Base-by-base conservation (phyloP, 2,113 vertebrate genomes). In the Piliocolobus tephrosceles region DNA sequence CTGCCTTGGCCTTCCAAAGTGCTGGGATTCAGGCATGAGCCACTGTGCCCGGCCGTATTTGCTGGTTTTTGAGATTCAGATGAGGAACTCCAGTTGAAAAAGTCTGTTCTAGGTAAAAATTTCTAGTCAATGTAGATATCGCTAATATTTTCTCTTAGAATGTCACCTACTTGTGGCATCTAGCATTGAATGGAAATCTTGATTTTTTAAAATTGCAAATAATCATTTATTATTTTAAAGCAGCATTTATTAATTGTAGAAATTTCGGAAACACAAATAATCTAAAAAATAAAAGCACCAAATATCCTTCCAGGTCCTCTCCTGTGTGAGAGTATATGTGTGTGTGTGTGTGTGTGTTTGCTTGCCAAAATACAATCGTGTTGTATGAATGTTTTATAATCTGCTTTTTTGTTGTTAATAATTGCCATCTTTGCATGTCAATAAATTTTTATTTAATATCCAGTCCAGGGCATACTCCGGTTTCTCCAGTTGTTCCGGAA, bases 401-500 rank as follows among this genome's bases (percentile, higher is more conserved):
- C 66, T 95, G 79, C 25, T 88, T 76, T 78, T 79, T 72, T 55
- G 52, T 81, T 90, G 80, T 96, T 90, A 91, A 97, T 82, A 92
- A 82, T 95, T 94, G 40, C 86, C 45, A 35, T 95, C 40, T 95
- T 95, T 88, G 10, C 20, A 12, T 79, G 58, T 95, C 88, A 98
- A 85, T 97, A 95, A 96, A 97, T 70, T 97, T 95, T 92, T 81
- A 72, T 88, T 12, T 93, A 45, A 78, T 12, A 72, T 88, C n/a
- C 35, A 91, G 66, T 88, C 32, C 35, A 91, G 64, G 25, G 35
- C 73, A 94, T 73, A 88, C 2, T 80, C 68, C 84, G 13, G 45
- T 93, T 93, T 96, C 61, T 96, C 73, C 25, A 52, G 61, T 79
- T 96, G 70, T 95, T 94, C 58, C n/a, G 86, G 95, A 93, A 88